phyloP scores from a whole-genome alignment of 2,797 vertebrate genomes.

The Acanthis flammea region DNA sequence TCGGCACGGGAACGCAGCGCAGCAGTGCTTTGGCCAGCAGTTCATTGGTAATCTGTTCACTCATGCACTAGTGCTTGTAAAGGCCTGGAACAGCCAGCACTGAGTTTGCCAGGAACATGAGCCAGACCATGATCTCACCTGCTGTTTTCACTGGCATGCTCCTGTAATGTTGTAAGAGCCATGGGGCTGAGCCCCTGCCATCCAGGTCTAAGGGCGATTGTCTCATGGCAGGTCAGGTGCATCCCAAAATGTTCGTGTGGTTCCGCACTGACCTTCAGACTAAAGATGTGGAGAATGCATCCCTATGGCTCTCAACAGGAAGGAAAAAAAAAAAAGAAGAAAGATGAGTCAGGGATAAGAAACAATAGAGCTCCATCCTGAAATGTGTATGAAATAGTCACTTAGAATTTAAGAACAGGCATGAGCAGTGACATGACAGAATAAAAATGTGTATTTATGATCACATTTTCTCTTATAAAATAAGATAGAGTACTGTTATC shows the following conservation, averaged over 20 bases:
- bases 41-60: slow-evolving; percentile 82
- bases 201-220: not conserved
- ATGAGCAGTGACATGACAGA: not conserved
- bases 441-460: not conserved
- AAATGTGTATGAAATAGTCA: not conserved
- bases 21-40: slow-evolving; percentile 95
- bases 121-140: not conserved
- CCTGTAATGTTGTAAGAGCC: not conserved
- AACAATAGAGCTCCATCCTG: not conserved
- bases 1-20: slow-evolving; percentile 94
- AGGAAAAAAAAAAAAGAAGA: not conserved
- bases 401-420: not conserved
- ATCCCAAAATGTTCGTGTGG: not conserved
- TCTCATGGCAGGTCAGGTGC: not conserved
- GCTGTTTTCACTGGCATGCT: not conserved
- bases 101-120: not conserved
- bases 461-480: not conserved
- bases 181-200: not conserved
- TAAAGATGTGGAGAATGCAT: not conserved
- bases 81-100: not conserved
- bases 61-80: not conserved
- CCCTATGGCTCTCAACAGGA: not conserved
- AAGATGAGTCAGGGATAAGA: not conserved
- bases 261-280: not conserved
- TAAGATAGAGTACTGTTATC: not conserved